Evolutionary conservation across 1,140 invertebrate genomes (phyloP).

Genomic region (Heliconius melpomene): DNA sequence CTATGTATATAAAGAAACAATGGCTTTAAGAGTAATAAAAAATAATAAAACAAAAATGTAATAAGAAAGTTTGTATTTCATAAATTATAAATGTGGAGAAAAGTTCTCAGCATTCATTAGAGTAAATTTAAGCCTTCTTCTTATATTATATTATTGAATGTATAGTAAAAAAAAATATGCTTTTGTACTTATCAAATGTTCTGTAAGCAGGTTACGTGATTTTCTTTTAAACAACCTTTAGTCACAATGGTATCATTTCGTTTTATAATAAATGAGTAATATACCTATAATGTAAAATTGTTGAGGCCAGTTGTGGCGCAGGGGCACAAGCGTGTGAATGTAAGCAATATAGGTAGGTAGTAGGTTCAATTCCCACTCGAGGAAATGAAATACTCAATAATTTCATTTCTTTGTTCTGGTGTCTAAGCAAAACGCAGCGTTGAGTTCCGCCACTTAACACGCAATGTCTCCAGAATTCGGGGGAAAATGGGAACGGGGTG

Average conservation of each 20-base stretch:
- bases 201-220: not conserved
- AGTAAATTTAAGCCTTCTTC: not conserved
- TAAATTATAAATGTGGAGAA: not conserved
- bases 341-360: too few relatives aligned
- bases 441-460: too few relatives aligned
- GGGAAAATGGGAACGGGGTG: too few relatives aligned
- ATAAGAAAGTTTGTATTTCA: not conserved
- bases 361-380: too few relatives aligned
- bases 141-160: not conserved
- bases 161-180: not conserved
- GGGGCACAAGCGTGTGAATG: too few relatives aligned
- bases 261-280: not conserved
- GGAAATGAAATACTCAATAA: too few relatives aligned
- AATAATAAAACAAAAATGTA: not conserved
- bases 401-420: too few relatives aligned
- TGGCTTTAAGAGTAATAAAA: not conserved
- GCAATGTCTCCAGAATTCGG: too few relatives aligned
- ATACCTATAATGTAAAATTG: not conserved
- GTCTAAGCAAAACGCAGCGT: too few relatives aligned
- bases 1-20: not conserved
- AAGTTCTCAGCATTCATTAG: not conserved
- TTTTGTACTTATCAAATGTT: not conserved
- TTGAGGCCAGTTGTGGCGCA: not conserved
- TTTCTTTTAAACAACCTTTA: conserved; percentile 11
- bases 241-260: not conserved